These are phyloP conservation scores for Apotomis turbidana DNA, from an alignment of 2,888 invertebrate species.

Conservation along the genomic window DNA sequence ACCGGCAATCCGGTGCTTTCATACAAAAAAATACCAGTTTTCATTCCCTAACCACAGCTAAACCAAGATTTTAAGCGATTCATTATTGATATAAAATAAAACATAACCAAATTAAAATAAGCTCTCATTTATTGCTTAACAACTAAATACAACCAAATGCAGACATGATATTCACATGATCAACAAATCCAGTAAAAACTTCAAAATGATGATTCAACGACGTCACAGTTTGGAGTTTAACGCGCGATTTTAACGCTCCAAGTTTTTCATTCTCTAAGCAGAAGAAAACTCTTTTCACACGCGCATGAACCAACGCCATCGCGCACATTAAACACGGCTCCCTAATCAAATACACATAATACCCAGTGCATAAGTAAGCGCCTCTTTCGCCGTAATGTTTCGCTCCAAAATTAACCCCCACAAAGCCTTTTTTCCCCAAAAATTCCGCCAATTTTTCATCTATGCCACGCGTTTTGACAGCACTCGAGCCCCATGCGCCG, in stretches of 20 bases:
- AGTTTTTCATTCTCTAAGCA: conserved; percentile 74
- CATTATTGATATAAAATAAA: background rate
- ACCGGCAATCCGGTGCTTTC: too few species aligned
- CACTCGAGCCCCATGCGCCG: conserved; percentile 85
- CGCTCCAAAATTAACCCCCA: conserved; percentile 76
- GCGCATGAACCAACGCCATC: conserved; percentile 97
- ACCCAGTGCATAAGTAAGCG: conserved; percentile 94
- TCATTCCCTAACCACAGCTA: too few species aligned
- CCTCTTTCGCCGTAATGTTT: conserved; percentile 71
- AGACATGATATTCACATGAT: background rate
- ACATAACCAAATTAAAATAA: background rate
- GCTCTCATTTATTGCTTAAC: conserved; percentile 48
- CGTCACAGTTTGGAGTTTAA: conserved; percentile 90
- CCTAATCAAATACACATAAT: conserved; percentile 90
- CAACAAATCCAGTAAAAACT: conserved; percentile 87
- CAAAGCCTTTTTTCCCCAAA: conserved; percentile 63
- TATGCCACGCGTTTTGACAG: conserved; percentile 62
- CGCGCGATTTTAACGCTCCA: conserved; percentile 89
- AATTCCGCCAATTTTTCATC: conserved; percentile 63
- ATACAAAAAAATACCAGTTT: too few species aligned
- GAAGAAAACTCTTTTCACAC: conserved; percentile 92
- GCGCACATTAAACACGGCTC: conserved; percentile 98
- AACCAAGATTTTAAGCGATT: too few species aligned
- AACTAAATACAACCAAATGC: conserved; percentile 42
- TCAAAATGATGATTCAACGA: conserved; percentile 96